Conservation (phyloP, 2,113 vertebrate species). For the Chaenogobius annularis region DNA sequence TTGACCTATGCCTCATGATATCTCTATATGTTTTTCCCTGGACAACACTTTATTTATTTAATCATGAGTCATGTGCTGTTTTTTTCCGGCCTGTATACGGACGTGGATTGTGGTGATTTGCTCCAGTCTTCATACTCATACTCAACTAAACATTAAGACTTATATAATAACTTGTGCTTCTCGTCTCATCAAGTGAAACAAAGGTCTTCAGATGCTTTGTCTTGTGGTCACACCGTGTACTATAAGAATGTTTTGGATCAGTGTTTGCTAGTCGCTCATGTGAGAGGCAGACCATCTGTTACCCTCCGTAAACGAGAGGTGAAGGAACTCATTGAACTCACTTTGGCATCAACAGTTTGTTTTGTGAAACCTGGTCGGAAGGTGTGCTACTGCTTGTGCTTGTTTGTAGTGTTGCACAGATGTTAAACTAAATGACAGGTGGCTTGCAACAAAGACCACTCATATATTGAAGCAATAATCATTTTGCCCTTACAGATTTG, state of each 20-base stretch:
- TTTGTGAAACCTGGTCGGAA: slow-evolving; percentile 17
- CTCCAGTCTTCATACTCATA: slow-evolving; percentile 33
- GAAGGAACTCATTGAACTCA: slow-evolving; percentile 18
- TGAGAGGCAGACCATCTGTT: slow-evolving; percentile 40
- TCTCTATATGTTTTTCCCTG: slow-evolving; percentile 14
- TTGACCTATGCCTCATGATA: background rate
- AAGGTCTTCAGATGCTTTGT: background rate
- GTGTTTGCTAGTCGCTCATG: slow-evolving; percentile 16
- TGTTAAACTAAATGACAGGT: slow-evolving; percentile 13
- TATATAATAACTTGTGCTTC: slow-evolving; percentile 28
- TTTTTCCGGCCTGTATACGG: slow-evolving; percentile 53
- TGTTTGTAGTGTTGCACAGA: slow-evolving; percentile 33
- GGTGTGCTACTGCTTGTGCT: slow-evolving; percentile 14
- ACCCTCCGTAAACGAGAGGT: slow-evolving; percentile 24
- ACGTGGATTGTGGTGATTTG: slow-evolving; percentile 55
- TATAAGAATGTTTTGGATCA: slow-evolving; percentile 23
- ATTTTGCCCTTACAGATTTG: too few species aligned
- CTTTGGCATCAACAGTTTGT: slow-evolving; percentile 19
- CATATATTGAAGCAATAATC: too few species aligned
- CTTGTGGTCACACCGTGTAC: slow-evolving; percentile 11
- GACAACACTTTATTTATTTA: slow-evolving; percentile 34
- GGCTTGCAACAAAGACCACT: too few species aligned
- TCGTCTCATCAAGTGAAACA: slow-evolving; percentile 8
- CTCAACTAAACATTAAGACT: slow-evolving; percentile 16
- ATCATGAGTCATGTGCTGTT: slow-evolving; percentile 29